A percentile compares a stretch with the other conserved stretches of the same genome.
Evolutionary conservation across 2,888 invertebrate genomes (phyloP).

Genomic region (Liodrosophila aerea): DNA sequence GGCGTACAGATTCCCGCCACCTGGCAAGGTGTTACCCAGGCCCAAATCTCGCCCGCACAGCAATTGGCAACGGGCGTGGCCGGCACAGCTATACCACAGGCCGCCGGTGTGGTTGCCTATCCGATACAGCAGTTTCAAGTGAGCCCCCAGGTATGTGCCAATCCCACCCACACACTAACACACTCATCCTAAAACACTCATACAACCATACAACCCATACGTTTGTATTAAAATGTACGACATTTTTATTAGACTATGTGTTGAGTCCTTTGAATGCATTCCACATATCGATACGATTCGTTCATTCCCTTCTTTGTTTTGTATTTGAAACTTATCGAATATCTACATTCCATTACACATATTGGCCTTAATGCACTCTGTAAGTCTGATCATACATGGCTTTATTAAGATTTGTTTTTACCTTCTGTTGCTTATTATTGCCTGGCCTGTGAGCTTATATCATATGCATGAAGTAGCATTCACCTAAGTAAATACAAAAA

Average conservation of each 20-base stretch:
- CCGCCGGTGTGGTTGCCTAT: constrained; percentile 92
- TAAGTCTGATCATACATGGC: too few relatives aligned
- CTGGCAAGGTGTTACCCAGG: constrained; percentile 90
- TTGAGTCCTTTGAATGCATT: constrained; percentile 58
- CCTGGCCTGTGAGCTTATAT: neutral
- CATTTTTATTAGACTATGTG: constrained; percentile 48
- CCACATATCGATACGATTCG: constrained; percentile 2
- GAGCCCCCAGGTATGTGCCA: constrained; percentile 82
- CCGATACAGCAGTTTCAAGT: constrained; percentile 97
- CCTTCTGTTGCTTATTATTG: neutral
- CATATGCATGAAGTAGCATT: neutral
- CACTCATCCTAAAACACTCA: constrained; percentile 16
- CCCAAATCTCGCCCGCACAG: constrained; percentile 87
- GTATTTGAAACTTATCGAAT: too few relatives aligned
- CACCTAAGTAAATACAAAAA: neutral
- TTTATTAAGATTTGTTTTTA: too few relatives aligned
- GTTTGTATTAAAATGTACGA: constrained; percentile 37
- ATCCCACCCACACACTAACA: constrained; percentile 14
- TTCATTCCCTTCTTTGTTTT: neutral
- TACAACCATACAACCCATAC: constrained; percentile 14
- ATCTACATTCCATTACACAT: too few relatives aligned
- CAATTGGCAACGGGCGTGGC: constrained; percentile 87
- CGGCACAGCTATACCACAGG: constrained; percentile 88
- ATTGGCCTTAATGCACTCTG: too few relatives aligned
- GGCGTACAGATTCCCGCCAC: constrained; percentile 91